Base-by-base conservation (phyloP, 2,888 invertebrate species). In the Chrysomela aeneicollis region DNA sequence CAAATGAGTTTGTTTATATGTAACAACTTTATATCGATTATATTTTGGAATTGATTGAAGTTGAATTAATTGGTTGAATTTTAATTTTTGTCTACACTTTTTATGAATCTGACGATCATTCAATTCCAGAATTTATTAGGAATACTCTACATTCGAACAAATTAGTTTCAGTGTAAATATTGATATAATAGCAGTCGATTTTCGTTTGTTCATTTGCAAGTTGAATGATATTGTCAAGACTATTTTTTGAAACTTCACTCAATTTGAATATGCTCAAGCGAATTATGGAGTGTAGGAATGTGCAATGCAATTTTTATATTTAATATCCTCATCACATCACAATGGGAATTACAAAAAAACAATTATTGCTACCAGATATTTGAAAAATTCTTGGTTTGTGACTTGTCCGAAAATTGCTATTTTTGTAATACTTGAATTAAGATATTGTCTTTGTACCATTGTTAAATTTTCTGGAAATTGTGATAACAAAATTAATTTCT, bases 391-490 rank as follows among this genome's bases (percentile, higher is more conserved):
- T 37, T 32, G 35, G 19, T 42, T 57, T 57, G 26, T 61, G 55
- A 61, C 32, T 54, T 26, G 18, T 58, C 46, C 67, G 70, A 74
- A 72, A 73, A 69, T 73, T 72, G 73, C 72, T 76, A 76, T 77
- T 77, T 77, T 76, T 73, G 70, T 76, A 76, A 73, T 66, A 64
- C 68, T 69, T 68, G 66, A 68, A 68, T 69, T 67, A 70, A 70
- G 63, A 70, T 30, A 69, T 67, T 73, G 68, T 73, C 70, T 75
- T 73, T 70, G 72, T 72, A 75, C 66, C 71, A 68, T 77, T 75
- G 76, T 76, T 74, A 74, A 78, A 77, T 78, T 81, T 78, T 78
- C 77, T 78, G 79, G 77, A 78, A 79, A 80, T 78, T 80, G 81
- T 81, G 82, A 81, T 81, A 81, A 77, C 55, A 61, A 67, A 69